These are phyloP conservation scores for Heliconius eleuchia DNA, from an alignment of 1,140 invertebrate genomes.

Conservation along the genomic window DNA sequence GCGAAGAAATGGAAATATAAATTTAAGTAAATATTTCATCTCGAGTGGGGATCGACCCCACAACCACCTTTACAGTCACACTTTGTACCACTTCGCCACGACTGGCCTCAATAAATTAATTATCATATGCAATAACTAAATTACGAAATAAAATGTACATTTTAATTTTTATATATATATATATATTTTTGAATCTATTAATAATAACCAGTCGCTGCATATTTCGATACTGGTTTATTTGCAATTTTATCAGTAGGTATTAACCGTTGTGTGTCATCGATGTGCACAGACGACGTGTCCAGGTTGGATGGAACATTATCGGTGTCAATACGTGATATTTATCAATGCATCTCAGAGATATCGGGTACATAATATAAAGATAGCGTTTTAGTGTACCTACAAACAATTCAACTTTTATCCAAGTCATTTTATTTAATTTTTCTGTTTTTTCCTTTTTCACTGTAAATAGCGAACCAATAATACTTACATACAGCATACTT, in stretches of 20 bases:
- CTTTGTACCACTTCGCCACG: too few species aligned
- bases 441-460: neutral
- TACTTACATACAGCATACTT: too few species aligned
- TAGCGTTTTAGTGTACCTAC: neutral
- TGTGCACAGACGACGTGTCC: neutral
- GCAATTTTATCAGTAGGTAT: neutral
- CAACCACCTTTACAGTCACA: too few species aligned
- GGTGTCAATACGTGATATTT: neutral
- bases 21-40: too few species aligned
- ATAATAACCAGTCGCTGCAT: too few species aligned
- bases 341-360: neutral
- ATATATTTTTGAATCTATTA: too few species aligned
- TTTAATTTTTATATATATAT: too few species aligned
- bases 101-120: too few species aligned
- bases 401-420: neutral
- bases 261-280: conserved; percentile 8
- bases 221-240: neutral
- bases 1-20: too few species aligned
- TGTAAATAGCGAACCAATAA: neutral
- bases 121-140: neutral
- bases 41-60: too few species aligned
- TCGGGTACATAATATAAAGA: neutral
- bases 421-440: neutral
- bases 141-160: too few species aligned
- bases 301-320: neutral